Evolutionary conservation across 2,888 invertebrate species (phyloP).

Genomic region (Eupithecia tripunctaria): DNA sequence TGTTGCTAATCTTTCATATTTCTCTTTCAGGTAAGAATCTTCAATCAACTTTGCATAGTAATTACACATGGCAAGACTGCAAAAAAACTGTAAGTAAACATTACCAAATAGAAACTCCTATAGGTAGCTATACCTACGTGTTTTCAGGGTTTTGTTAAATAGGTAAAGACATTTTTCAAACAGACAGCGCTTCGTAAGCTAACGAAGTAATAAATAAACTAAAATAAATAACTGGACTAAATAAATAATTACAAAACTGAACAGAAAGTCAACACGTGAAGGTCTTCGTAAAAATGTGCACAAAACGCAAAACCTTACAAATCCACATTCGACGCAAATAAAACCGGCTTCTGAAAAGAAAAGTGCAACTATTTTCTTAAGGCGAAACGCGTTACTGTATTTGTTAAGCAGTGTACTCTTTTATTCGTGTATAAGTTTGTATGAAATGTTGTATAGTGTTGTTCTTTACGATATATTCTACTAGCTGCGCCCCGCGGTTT

Average conservation of each 20-base stretch:
- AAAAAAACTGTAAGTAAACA: neutral
- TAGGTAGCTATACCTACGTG: neutral
- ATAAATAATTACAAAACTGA: too few relatives aligned
- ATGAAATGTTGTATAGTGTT: neutral
- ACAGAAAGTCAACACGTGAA: neutral
- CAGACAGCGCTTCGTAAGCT: neutral
- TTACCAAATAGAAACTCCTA: neutral
- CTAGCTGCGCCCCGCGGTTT: too few relatives aligned
- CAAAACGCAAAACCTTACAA: neutral
- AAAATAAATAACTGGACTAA: neutral
- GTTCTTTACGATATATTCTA: neutral
- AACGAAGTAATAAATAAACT: neutral
- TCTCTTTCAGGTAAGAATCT: conserved; percentile 4
- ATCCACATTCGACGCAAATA: neutral
- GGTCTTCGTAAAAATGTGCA: neutral
- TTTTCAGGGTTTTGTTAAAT: neutral
- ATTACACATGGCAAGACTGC: neutral
- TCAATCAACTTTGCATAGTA: neutral
- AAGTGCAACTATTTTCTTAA: conserved; percentile 29
- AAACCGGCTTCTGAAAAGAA: conserved; percentile 1
- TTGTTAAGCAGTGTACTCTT: conserved; percentile 11
- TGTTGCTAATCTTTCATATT: neutral
- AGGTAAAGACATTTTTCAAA: neutral
- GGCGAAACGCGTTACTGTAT: conserved; percentile 21
- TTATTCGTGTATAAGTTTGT: neutral